Evolutionary conservation across 2,113 vertebrate species (phyloP), one percentile per base, ranked within the genome.

Genomic region (Eudorcas thomsonii): DNA sequence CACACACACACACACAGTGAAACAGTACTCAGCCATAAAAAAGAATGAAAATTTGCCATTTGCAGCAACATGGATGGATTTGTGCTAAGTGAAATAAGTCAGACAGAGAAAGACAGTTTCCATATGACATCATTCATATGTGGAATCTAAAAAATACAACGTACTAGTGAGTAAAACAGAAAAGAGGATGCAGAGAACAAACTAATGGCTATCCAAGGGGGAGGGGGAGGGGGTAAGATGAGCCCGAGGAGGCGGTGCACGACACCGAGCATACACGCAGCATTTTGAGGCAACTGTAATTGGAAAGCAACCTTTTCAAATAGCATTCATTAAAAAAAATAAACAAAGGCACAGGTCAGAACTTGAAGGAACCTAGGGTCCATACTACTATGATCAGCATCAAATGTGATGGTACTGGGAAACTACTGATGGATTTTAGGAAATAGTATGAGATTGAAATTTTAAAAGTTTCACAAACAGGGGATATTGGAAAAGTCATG

Each of bases 251-350:
- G 13, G 48, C 13, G 25, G 3, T 1, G 12, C 23, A 25, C 50
- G 21, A 6, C 19, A n/a, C 30, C 0, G 9, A 30, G 50, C 8
- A n/a, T 7, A 52, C 21, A 52, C 0, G 3, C 50, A 25, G 7
- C 14, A 13, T 54, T 83, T 36, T 54, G 19, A 23, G 54, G 52
- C 36, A 12, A n/a, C 30, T 83, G 6, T 36, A 83, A n/a, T 54
- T 36, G 80, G 50, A 83, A 54, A 54, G 50, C 52, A 54, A 36
- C 19, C 80, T n/a, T 83, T 83, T 36, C n/a, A 36, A 83, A 83
- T 25, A 36, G 33, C 15, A 80, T 50, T 48, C 11, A 5, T 50
- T 62, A 14, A 21, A 21, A 71, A 19, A 81, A 54, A 14, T 7
- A 25, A 36, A 92, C 12, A 86, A 96, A 81, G 48, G 33, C 48